A percentile compares a stretch with the other conserved stretches of the same genome.
Conservation (phyloP, 1,140 invertebrate genomes). For the Sweltsa coloradensis region DNA sequence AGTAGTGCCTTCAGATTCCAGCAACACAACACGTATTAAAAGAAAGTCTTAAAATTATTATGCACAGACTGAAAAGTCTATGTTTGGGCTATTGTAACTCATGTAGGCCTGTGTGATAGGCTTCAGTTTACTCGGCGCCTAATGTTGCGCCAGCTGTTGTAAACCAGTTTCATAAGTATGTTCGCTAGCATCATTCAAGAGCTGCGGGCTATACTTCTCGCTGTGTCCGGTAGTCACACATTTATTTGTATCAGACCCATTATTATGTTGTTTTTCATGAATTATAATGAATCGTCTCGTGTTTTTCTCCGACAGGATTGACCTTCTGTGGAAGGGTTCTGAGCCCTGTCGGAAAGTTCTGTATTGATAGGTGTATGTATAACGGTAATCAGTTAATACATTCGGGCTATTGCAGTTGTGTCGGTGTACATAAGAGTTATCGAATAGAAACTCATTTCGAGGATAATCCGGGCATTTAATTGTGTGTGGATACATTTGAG, state of each 20-base stretch:
- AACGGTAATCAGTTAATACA: no score
- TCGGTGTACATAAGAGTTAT: background rate
- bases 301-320: background rate
- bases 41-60: no score
- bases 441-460: background rate
- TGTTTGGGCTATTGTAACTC: slow-evolving; percentile 13
- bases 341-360: no score
- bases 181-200: slow-evolving; percentile 3
- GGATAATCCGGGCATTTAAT: background rate
- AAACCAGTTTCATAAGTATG: background rate
- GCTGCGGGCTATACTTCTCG: slow-evolving; percentile 1
- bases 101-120: no score
- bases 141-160: no score
- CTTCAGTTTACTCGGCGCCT: no score
- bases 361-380: no score
- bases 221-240: slow-evolving; percentile 6
- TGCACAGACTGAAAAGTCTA: slow-evolving; percentile 8
- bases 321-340: background rate
- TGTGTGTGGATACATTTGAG: slow-evolving; percentile 10
- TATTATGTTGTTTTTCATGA: background rate
- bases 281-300: slow-evolving; percentile 3
- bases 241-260: background rate
- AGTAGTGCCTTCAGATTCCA: no score
- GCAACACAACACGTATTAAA: no score
- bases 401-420: slow-evolving; percentile 5